Percentiles rank a stretch among this genome's conserved stretches.
phyloP scores from a whole-genome alignment of 2,113 vertebrate genomes.

The Sinocyclocheilus anshuiensis region DNA sequence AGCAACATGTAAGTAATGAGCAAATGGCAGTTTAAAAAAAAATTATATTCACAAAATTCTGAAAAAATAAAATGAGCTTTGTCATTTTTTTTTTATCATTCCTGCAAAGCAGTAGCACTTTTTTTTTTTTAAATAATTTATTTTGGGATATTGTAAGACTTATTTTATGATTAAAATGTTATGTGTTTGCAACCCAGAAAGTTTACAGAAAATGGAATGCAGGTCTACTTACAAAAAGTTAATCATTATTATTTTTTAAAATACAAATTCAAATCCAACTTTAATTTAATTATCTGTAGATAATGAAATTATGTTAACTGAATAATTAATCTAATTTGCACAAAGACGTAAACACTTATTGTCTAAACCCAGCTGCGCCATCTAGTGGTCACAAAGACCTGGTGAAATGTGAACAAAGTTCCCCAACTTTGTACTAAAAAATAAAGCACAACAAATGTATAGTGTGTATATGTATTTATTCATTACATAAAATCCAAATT shows the following conservation, averaged over 20 bases:
- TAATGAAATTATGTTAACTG: too few species aligned
- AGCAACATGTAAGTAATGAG: background rate
- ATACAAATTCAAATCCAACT: background rate
- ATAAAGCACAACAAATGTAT: background rate
- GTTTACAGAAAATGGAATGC: too few species aligned
- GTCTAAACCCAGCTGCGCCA: background rate
- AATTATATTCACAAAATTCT: background rate
- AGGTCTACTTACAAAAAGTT: background rate
- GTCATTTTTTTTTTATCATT: background rate
- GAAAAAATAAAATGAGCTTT: background rate
- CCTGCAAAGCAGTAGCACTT: background rate
- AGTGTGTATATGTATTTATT: constrained; percentile 44
- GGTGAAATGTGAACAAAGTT: background rate
- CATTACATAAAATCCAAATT: constrained; percentile 44
- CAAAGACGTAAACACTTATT: background rate
- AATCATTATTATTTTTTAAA: background rate
- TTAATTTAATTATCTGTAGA: background rate
- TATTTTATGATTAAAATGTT: background rate
- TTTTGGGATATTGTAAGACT: background rate
- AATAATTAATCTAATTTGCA: background rate
- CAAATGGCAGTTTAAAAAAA: too few species aligned
- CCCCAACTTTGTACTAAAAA: background rate
- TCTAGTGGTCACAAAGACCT: background rate
- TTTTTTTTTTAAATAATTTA: background rate
- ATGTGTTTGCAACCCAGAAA: too few species aligned